phyloP scores from a whole-genome alignment of 2,113 vertebrate species.

The Actenoides lindsayi region DNA sequence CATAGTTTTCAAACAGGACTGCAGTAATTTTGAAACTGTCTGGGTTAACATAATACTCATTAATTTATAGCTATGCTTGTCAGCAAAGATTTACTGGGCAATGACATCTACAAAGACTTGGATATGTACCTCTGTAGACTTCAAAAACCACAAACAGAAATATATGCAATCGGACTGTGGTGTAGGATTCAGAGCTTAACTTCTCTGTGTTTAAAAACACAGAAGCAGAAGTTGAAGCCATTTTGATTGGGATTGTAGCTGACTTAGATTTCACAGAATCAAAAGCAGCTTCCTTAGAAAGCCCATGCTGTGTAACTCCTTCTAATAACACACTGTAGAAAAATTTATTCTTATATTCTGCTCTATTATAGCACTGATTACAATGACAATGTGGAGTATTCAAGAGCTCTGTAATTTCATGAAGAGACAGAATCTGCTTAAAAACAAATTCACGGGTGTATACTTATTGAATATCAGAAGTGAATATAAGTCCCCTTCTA shows the following conservation, averaged over 20 bases:
- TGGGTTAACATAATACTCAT: background rate
- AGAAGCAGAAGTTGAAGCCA: background rate
- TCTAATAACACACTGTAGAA: background rate
- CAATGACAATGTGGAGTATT: background rate
- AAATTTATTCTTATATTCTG: background rate
- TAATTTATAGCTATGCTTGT: background rate
- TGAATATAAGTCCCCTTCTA: background rate
- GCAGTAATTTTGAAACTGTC: background rate
- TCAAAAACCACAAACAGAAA: background rate
- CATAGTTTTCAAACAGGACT: background rate
- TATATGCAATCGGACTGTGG: no score
- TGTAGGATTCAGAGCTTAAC: background rate
- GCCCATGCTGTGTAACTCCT: background rate
- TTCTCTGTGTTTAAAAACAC: background rate
- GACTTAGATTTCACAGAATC: background rate
- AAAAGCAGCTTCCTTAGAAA: background rate
- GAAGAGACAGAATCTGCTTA: background rate
- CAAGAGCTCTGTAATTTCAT: background rate
- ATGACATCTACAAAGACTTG: background rate
- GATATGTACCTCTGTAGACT: background rate
- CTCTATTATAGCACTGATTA: background rate
- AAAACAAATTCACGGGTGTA: background rate
- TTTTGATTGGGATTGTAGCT: background rate
- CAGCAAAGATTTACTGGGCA: background rate
- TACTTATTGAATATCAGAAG: background rate